These are phyloP conservation scores for Cryptops parisi DNA, from an alignment of 2,888 invertebrate genomes.

Conservation along the genomic window DNA sequence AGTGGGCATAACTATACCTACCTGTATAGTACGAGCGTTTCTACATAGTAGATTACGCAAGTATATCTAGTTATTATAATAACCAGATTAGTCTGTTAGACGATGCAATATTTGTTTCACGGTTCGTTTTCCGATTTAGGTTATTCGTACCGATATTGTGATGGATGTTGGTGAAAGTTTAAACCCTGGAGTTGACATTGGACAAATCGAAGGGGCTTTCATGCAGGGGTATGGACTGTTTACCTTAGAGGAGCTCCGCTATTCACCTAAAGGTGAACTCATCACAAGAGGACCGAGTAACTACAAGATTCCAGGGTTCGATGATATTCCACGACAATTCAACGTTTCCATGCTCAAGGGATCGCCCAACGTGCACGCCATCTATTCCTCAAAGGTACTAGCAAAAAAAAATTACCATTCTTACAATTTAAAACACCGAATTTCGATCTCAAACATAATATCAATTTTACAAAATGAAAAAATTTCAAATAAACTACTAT, in stretches of 20 bases:
- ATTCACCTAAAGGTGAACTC: slow-evolving; percentile 65
- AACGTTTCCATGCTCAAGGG: slow-evolving; percentile 84
- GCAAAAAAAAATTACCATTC: neutral
- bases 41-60: no score
- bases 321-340: slow-evolving; percentile 79
- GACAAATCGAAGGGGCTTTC: slow-evolving; percentile 91
- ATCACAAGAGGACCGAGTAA: slow-evolving; percentile 80
- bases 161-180: slow-evolving; percentile 93
- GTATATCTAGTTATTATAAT: no score
- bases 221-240: slow-evolving; percentile 88
- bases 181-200: slow-evolving; percentile 93
- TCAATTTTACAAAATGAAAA: no score
- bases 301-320: slow-evolving; percentile 86
- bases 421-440: no score
- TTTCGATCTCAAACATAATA: no score
- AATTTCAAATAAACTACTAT: no score
- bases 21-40: no score
- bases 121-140: slow-evolving; percentile 31
- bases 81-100: no score
- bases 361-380: slow-evolving; percentile 72
- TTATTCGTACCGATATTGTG: slow-evolving; percentile 77
- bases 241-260: slow-evolving; percentile 75
- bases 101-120: neutral
- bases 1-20: no score
- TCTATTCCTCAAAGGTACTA: slow-evolving; percentile 83